Conservation (phyloP, 2,888 invertebrate genomes). For the Noctua pronuba region DNA sequence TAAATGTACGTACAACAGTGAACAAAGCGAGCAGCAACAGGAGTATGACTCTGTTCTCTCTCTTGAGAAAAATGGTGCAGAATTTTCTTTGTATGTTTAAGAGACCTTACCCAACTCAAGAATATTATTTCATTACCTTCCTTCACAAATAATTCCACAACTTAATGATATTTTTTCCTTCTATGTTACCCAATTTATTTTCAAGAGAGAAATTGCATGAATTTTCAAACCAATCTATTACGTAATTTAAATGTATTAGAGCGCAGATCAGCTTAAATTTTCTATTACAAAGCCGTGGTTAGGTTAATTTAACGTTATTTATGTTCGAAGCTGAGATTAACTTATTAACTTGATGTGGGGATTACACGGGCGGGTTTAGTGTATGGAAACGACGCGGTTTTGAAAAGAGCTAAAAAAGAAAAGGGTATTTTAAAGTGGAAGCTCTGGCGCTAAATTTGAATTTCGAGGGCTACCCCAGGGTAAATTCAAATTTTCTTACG, state of each 20-base stretch:
- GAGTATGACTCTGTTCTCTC: not conserved
- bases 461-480: no score
- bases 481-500: no score
- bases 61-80: not conserved
- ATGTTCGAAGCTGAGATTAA: conserved; percentile 50
- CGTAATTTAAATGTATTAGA: conserved; percentile 5
- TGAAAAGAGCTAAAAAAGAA: not conserved
- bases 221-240: conserved; percentile 34
- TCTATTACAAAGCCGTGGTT: conserved; percentile 46
- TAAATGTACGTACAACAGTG: not conserved
- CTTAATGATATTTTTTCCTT: conserved; percentile 9
- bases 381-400: conserved; percentile 17
- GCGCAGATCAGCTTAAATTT: conserved; percentile 38
- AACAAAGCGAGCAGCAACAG: not conserved
- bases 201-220: not conserved
- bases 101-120: not conserved
- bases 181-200: not conserved
- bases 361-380: conserved; percentile 1
- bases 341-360: conserved; percentile 43
- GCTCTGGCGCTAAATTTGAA: no score
- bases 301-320: conserved; percentile 52
- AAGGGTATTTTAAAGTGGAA: not conserved
- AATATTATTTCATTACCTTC: not conserved
- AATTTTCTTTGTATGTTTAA: not conserved
- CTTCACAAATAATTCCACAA: not conserved